Evolutionary conservation across 2,888 invertebrate genomes (phyloP), one percentile per base, ranked within the genome.

Genomic region (Tridacna crocea): DNA sequence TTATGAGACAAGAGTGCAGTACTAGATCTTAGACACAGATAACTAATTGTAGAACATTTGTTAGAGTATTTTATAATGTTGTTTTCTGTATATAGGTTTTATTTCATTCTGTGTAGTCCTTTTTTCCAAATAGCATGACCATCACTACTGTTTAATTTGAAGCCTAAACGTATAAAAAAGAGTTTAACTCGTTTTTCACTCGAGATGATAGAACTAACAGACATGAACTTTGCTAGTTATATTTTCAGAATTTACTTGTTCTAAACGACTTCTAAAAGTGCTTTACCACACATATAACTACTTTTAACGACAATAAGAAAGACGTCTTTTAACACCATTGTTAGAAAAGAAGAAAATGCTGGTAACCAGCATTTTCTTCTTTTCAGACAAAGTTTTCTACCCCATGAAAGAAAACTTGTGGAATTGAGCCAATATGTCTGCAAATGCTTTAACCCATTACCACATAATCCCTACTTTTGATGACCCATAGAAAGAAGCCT

Each of bases 1-100:
- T 2, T 89, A 89, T n/a, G 92, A 91, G 74, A 89, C 91, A 12
- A 87, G 87, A 70, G 87, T 88, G 12, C 90, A 91, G 85, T 91
- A 91, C 88, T 91, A 88, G 83, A n/a, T 47, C 11, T 51, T 15
- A 70, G 51, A 26, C 22, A 61, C 19, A 22, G 19, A 4, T n/a
- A 61, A n/a, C 36, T 36, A 36, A 55, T 19, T 55, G 55, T 55
- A 55, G 55, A 55, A 19, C 55, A 55, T 55, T 61, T 61, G 61
- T 24, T 61, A 24, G 61, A 24, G 22, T n/a, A 61, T n/a, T 19
- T 61, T 61, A 61, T 61, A 61, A 61, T 24, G n/a, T 61, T 61
- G 26, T 24, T 61, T 22, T 24, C 13, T 61, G 13, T 24, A 61
- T 13, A 61, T n/a, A 58, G 58, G 58, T 17, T 19, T 58, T 58